Conservation (phyloP, 2,797 vertebrate species). For the Crocidura indochinensis region DNA sequence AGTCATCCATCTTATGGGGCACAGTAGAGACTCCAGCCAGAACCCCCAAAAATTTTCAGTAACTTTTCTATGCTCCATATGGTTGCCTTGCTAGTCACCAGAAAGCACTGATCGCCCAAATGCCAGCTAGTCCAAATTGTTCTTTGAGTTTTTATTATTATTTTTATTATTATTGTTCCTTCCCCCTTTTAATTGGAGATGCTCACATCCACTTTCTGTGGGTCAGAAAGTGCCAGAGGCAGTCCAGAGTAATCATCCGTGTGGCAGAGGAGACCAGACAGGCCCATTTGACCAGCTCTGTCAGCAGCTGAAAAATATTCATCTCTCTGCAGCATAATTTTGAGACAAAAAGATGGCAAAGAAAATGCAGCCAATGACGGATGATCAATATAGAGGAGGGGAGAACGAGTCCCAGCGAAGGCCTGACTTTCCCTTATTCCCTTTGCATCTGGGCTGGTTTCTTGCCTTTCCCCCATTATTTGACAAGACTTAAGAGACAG, state of each 20-base stretch:
- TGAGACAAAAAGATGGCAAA: constrained; percentile 64
- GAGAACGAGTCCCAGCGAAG: neutral
- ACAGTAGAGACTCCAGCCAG: neutral
- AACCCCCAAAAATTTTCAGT: fast-evolving
- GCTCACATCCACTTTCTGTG: constrained; percentile 68
- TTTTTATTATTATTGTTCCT: too few species aligned
- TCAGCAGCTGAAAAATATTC: constrained; percentile 63
- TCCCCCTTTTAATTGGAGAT: constrained; percentile 80
- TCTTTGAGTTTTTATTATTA: constrained; percentile 58
- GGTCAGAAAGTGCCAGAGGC: constrained; percentile 75
- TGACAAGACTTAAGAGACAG: constrained; percentile 19
- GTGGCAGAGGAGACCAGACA: constrained; percentile 71
- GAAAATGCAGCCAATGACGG: constrained; percentile 40
- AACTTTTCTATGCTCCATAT: neutral
- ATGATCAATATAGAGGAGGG: constrained; percentile 32
- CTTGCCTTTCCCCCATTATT: neutral
- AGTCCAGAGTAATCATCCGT: constrained; percentile 79
- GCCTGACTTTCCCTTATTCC: constrained; percentile 36
- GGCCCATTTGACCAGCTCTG: constrained; percentile 54
- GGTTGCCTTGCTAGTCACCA: neutral
- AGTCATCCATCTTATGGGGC: too few species aligned
- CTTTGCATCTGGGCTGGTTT: neutral
- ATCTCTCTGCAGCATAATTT: constrained; percentile 72
- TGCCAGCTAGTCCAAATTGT: neutral
- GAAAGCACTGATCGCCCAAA: neutral